A percentile compares a stretch with the other conserved stretches of the same genome.
Evolutionary conservation across 2,113 vertebrate species (phyloP).

Genomic region (Nyctibius bracteatus): DNA sequence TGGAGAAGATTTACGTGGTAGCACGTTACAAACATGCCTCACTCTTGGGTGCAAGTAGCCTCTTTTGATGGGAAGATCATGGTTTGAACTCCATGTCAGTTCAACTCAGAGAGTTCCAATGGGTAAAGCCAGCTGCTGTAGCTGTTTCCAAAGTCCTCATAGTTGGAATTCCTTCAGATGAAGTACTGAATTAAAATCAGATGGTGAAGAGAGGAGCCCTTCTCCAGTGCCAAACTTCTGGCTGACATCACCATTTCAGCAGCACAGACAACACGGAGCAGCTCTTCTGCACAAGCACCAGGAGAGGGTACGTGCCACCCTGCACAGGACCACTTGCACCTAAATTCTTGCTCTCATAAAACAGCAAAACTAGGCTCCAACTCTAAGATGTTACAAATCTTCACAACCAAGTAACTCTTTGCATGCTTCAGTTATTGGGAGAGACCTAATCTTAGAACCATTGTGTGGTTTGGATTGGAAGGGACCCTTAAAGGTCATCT

Average conservation of each 20-base stretch:
- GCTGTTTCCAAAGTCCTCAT: neutral
- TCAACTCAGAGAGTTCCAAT: neutral
- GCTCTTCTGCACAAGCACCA: neutral
- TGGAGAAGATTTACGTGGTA: neutral
- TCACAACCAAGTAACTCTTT: neutral
- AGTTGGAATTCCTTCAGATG: neutral
- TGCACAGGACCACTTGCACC: neutral
- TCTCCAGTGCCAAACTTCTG: neutral
- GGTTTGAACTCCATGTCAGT: neutral
- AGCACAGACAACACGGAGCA: accelerated
- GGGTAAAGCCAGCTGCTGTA: neutral
- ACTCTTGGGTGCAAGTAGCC: neutral
- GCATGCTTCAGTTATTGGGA: neutral
- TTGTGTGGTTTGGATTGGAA: neutral
- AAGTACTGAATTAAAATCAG: neutral
- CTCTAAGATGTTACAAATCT: neutral
- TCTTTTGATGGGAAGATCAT: neutral
- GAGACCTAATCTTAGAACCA: neutral
- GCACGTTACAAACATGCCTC: neutral
- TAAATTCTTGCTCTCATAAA: neutral
- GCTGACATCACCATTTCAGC: neutral
- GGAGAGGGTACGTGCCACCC: neutral
- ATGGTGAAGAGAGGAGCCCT: accelerated
- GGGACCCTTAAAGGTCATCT: neutral
- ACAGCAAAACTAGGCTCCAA: neutral